Evolutionary conservation across 2,113 vertebrate genomes (phyloP).

Genomic region (Salvelinus alpinus): DNA sequence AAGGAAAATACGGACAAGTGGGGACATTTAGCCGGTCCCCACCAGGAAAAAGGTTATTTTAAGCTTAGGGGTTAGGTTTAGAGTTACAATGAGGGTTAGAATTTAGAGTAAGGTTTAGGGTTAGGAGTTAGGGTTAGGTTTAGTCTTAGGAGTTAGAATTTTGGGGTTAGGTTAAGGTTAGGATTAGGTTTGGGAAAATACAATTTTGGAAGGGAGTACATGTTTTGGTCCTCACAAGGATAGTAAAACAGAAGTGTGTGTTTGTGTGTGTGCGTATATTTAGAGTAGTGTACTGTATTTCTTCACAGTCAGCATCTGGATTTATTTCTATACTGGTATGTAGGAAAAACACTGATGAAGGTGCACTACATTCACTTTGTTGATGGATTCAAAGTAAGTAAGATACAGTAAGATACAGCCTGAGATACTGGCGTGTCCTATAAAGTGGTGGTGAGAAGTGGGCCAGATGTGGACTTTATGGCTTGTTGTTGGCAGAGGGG

Average conservation of each 20-base stretch:
- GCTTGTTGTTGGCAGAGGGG: slow-evolving; percentile 20
- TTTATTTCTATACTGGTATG: slow-evolving; percentile 1
- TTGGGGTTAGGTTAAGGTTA: too few species aligned
- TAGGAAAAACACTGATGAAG: neutral
- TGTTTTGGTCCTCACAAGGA: too few species aligned
- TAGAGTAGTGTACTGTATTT: neutral
- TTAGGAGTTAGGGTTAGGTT: too few species aligned
- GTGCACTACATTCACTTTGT: neutral
- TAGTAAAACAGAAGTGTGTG: neutral
- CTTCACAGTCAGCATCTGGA: slow-evolving; percentile 12
- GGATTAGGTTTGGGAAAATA: too few species aligned
- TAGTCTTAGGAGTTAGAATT: too few species aligned
- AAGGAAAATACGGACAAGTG: too few species aligned
- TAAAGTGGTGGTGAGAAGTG: slow-evolving; percentile 15
- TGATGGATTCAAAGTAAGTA: neutral
- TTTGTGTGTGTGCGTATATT: neutral
- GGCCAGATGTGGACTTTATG: slow-evolving; percentile 48
- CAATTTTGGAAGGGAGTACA: too few species aligned
- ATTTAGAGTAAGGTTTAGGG: too few species aligned
- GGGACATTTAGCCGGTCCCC: too few species aligned
- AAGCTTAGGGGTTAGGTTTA: too few species aligned
- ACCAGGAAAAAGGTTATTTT: too few species aligned
- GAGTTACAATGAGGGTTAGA: too few species aligned
- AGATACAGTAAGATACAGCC: neutral
- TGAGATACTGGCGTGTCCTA: slow-evolving; percentile 22